Base-by-base conservation (phyloP, 1,140 invertebrate genomes). In the Papilio aristodemus region DNA sequence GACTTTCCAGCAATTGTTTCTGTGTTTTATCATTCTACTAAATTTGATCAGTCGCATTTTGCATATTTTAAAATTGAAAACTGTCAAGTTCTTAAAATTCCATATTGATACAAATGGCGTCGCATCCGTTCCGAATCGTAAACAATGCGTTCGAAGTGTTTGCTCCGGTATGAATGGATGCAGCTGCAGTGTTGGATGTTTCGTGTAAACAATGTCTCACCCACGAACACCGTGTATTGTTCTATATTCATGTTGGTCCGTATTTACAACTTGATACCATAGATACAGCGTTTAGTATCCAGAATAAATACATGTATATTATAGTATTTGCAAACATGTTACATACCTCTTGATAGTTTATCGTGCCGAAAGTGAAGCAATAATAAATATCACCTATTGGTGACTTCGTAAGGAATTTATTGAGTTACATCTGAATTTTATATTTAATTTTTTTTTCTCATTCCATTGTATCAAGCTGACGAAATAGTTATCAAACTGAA, bases 51-150 rank as follows among this genome's bases (percentile, higher is more conserved):
- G 54, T 11, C 10, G 13, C n/a, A 32, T 58, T 32, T 32, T 14
- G 5, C 8, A 32, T 58, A 14, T 58, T 58, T 32, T n/a, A 58
- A 14, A 57, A 5, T 46, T 46, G 14, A 46, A 50, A 50, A 25
- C 17, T 22, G 46, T 50, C 46, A 25, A 13, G 19, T 50, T 50
- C 11, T 32, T 32, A 32, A 50, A 50, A 50, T 50, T 50, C 46
- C 46, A 50, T 50, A 50, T 50, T 50, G 46, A 58, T 27, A 58
- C 57, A 58, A 32, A 58, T 59, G 57, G 25, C 27, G 57, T 59
- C 57, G 57, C 57, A 36, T 59, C 32, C 57, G 57, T 59, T 32
- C 25, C 25, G 6, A 36, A 32, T 32, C 4, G 36, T 62, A 62
- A 62, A 62, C 59, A 37, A 62, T 62, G 36, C 32, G 38, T 62